A percentile compares a stretch with the other conserved stretches of the same genome.
Conservation (phyloP, 2,797 vertebrate genomes). For the Myotis myotis region DNA sequence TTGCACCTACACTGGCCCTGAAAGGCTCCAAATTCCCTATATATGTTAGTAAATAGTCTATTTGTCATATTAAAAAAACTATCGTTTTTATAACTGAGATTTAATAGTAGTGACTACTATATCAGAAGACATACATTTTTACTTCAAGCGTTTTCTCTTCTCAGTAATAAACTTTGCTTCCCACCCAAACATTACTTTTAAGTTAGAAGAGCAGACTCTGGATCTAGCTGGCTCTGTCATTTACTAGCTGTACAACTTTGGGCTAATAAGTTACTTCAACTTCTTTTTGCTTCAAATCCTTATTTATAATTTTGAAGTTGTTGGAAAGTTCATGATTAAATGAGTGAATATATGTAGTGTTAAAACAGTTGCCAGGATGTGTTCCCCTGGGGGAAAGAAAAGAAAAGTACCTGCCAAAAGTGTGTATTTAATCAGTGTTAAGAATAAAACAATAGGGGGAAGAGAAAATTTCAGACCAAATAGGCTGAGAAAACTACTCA, state of each 20-base stretch:
- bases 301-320: background rate
- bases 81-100: background rate
- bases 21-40: background rate
- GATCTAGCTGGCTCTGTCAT: background rate
- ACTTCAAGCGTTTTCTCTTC: background rate
- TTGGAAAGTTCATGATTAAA: background rate
- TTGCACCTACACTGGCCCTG: background rate
- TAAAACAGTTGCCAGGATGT: background rate
- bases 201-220: background rate
- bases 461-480: background rate
- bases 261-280: background rate
- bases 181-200: background rate
- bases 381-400: background rate
- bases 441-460: background rate
- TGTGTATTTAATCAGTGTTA: background rate
- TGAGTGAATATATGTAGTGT: background rate
- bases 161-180: background rate
- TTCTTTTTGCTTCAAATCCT: conserved; percentile 17
- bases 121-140: background rate
- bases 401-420: background rate
- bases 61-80: background rate
- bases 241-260: background rate
- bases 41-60: background rate
- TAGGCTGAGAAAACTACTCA: background rate
- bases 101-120: background rate